Evolutionary conservation across 2,888 invertebrate species (phyloP).

Genomic region (Agelastica alni): DNA sequence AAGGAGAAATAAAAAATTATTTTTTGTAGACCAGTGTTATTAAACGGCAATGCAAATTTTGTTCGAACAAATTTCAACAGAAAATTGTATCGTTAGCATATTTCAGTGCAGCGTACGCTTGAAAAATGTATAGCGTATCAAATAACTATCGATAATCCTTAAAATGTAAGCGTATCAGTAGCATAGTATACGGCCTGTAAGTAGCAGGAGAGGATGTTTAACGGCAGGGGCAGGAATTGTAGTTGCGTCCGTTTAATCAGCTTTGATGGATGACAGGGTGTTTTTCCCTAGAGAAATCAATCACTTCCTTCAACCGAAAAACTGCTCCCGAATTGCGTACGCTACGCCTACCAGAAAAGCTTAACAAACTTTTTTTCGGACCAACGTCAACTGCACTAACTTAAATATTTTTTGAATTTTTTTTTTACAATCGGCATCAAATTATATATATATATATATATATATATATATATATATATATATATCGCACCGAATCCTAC

Average conservation of each 20-base stretch:
- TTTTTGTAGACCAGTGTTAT: no score
- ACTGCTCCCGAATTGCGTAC: slow-evolving; percentile 51
- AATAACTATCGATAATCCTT: slow-evolving; percentile 51
- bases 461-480: no score
- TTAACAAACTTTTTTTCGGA: slow-evolving; percentile 43
- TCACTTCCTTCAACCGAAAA: slow-evolving; percentile 52
- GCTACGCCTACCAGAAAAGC: slow-evolving; percentile 35
- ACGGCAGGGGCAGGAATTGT: background rate
- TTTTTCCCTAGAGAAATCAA: slow-evolving; percentile 54
- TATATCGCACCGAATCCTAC: no score
- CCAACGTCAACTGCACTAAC: slow-evolving; percentile 23
- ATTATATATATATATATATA: no score
- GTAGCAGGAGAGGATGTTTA: background rate
- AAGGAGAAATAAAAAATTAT: no score
- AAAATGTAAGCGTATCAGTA: slow-evolving; percentile 34
- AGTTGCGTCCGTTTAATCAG: slow-evolving; percentile 50
- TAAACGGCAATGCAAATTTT: no score
- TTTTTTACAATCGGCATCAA: no score
- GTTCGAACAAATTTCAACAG: no score
- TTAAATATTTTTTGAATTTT: no score
- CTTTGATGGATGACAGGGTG: slow-evolving; percentile 53
- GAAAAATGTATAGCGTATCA: no score
- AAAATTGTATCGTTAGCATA: no score
- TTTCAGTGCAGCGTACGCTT: no score
- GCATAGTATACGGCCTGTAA: background rate